These are phyloP conservation scores for Tipula lateralis DNA, from an alignment of 2,888 invertebrate species.

Conservation along the genomic window DNA sequence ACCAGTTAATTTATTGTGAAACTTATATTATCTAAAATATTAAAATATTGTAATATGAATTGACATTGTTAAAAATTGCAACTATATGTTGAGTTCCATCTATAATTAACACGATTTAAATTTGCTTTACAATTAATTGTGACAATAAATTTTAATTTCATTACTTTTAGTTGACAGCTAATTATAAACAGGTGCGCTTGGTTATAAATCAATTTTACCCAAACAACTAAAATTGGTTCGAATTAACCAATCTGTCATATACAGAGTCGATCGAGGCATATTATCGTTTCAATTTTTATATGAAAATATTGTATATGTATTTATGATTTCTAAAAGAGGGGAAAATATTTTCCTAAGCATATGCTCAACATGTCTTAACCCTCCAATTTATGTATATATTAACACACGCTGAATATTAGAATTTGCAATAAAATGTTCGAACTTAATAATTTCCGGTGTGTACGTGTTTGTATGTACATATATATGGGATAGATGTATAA, in stretches of 20 bases:
- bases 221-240: background rate
- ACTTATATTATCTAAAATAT: no score
- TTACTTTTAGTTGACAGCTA: background rate
- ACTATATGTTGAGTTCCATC: no score
- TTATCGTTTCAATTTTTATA: background rate
- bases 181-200: background rate
- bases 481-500: background rate
- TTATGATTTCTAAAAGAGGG: background rate
- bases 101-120: no score
- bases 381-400: background rate
- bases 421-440: background rate
- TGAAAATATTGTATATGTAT: background rate
- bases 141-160: background rate
- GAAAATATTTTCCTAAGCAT: background rate
- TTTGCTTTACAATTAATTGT: background rate
- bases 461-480: background rate
- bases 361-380: slow-evolving; percentile 12
- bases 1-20: no score
- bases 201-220: background rate
- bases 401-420: background rate
- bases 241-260: background rate
- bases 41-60: no score
- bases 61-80: no score
- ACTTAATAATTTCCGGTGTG: background rate
- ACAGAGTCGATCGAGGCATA: background rate